Evolutionary conservation across 2,888 invertebrate genomes (phyloP), one percentile per base, ranked within the genome.

Genomic region (Drosophila austrosaltans): DNA sequence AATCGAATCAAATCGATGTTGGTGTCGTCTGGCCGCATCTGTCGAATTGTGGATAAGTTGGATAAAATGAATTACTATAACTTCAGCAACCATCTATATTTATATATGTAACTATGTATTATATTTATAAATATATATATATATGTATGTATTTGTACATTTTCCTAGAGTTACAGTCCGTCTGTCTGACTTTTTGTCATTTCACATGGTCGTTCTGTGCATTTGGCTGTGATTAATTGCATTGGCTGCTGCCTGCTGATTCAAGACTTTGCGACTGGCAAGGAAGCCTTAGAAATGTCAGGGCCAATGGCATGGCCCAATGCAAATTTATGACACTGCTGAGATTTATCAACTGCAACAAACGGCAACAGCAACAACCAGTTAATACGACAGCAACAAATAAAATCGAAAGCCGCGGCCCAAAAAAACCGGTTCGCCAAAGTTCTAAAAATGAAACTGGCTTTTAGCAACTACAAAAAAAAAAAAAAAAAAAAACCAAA

Each of bases 151-250:
- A 30, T 60, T 60, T 59, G 22, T 63, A 28, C 28, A 10, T 36
- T 36, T 36, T 36, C 36, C 8, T 36, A 36, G 36, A 36, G 36
- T 36, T 36, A 36, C 62, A 44, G 60, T 70, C 60, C 28, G 39
- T 72, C 63, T 56, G 68, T 68, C 53, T 39, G 64, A 75, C 78
- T 63, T 81, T 81, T 76, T 87, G 81, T 79, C 85, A 85, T 79
- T 82, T 85, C 79, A 79, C 76, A 82, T 85, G 87, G 81, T 82
- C 79, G 88, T 88, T 88, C 81, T 81, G 82, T 82, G 81, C 86
- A 87, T 88, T 87, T 84, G 86, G 82, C 87, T 88, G 86, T 87
- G 87, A 88, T 88, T 87, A 87, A 87, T 87, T 87, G 81, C 82
- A 86, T 86, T 86, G 86, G 82, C 83, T 86, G 78, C 77, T 70